Evolutionary conservation across 2,797 vertebrate genomes (phyloP).

Genomic region (Arnoldichthys spilopterus): DNA sequence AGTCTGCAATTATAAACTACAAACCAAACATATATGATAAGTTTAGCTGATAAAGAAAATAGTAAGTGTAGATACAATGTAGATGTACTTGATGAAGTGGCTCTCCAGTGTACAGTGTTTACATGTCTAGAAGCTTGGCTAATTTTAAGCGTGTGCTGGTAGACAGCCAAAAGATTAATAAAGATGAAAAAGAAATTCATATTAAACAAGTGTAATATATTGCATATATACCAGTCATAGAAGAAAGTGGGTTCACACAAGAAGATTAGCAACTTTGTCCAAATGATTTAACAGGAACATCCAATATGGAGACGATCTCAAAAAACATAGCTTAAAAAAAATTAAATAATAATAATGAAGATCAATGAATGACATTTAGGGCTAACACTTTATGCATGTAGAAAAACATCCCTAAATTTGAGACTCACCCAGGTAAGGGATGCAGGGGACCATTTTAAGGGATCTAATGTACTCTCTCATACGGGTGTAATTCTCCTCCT

Average conservation of each 20-base stretch:
- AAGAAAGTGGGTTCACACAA: background rate
- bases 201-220: too few relatives aligned
- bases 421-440: conserved; percentile 90
- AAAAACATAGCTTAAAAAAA: too few relatives aligned
- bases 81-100: too few relatives aligned
- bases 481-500: conserved; percentile 94
- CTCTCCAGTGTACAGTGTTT: too few relatives aligned
- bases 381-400: background rate
- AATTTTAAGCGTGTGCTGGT: background rate
- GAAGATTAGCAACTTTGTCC: background rate
- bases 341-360: too few relatives aligned
- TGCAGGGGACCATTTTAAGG: conserved; percentile 92
- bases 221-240: background rate
- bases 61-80: too few relatives aligned
- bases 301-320: background rate
- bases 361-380: too few relatives aligned
- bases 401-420: background rate
- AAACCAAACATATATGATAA: too few relatives aligned
- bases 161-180: background rate
- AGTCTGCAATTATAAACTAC: too few relatives aligned
- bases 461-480: conserved; percentile 91
- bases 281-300: background rate
- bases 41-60: too few relatives aligned
- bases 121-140: conserved; percentile 6
- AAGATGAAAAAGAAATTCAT: background rate